phyloP scores from a whole-genome alignment of 2,113 vertebrate species.

The Empidonax traillii region DNA sequence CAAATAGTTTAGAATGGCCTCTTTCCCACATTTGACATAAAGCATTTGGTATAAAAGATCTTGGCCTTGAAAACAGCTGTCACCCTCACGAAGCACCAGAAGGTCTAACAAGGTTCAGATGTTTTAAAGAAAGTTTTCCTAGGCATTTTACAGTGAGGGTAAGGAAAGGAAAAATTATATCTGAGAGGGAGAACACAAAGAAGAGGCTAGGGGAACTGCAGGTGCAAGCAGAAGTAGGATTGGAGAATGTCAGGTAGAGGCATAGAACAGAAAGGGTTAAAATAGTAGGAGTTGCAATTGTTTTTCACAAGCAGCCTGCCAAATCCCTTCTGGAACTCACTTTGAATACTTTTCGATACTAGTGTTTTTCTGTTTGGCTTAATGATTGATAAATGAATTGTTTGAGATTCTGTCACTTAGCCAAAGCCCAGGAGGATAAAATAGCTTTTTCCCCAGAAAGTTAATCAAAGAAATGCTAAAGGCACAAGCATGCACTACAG shows the following conservation, averaged over 20 bases:
- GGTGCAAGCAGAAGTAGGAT: not conserved
- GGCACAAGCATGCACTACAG: fast-evolving
- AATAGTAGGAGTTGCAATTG: not conserved
- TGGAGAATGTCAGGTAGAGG: not conserved
- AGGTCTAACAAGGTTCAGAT: not conserved
- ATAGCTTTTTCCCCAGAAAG: not conserved
- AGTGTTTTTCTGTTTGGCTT: not conserved
- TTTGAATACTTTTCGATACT: not conserved
- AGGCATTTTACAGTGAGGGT: not conserved
- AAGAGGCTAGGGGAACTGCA: not conserved
- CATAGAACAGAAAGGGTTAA: not conserved
- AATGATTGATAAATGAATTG: not conserved
- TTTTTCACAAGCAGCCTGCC: not conserved
- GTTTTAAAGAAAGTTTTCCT: not conserved
- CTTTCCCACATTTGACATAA: not conserved
- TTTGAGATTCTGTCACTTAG: not conserved
- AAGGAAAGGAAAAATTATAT: not conserved
- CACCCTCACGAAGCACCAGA: not conserved
- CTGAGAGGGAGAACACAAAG: not conserved
- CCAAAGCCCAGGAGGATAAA: not conserved
- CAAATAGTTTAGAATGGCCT: not conserved
- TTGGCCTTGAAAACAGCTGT: slow-evolving; percentile 20
- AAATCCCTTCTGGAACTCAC: not conserved
- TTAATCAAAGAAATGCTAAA: not conserved
- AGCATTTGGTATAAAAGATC: not conserved